Percentiles rank a stretch among this genome's conserved stretches.
These are phyloP conservation scores for Esox masquinongy DNA, from an alignment of 2,797 vertebrate genomes.

Conservation along the genomic window DNA sequence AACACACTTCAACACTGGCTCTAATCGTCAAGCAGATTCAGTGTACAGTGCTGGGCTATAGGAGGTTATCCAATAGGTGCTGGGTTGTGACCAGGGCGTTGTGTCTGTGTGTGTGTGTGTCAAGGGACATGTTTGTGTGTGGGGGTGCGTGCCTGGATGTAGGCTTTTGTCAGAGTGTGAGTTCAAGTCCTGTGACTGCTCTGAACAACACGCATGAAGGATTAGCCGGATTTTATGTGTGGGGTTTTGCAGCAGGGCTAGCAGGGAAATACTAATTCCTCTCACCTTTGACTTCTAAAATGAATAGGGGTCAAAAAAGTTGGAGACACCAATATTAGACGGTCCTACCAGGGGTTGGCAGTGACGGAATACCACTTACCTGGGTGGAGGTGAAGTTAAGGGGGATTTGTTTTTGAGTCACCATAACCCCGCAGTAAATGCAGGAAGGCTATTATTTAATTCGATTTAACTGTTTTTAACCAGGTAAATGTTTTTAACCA, in stretches of 20 bases:
- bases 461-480: no score
- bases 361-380: slow-evolving; percentile 13
- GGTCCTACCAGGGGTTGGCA: slow-evolving; percentile 28
- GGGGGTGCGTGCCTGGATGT: slow-evolving; percentile 10
- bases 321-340: slow-evolving; percentile 34
- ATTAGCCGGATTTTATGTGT: slow-evolving; percentile 65
- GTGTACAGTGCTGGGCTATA: slow-evolving; percentile 52
- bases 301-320: slow-evolving; percentile 16
- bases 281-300: slow-evolving; percentile 49
- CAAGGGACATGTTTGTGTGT: slow-evolving; percentile 25
- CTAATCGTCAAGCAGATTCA: slow-evolving; percentile 65
- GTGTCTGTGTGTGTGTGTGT: slow-evolving; percentile 16
- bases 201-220: slow-evolving; percentile 48
- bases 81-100: slow-evolving; percentile 20
- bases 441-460: not conserved
- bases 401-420: not conserved
- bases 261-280: slow-evolving; percentile 52
- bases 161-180: slow-evolving; percentile 11
- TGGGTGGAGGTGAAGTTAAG: slow-evolving; percentile 23
- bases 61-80: slow-evolving; percentile 64
- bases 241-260: slow-evolving; percentile 53
- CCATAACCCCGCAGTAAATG: not conserved
- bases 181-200: slow-evolving; percentile 38
- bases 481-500: no score
- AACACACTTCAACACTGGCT: slow-evolving; percentile 20